Percentiles rank a stretch among this genome's conserved stretches.
Evolutionary conservation across 2,113 vertebrate genomes (phyloP).

Genomic region (Hystrix brachyura): DNA sequence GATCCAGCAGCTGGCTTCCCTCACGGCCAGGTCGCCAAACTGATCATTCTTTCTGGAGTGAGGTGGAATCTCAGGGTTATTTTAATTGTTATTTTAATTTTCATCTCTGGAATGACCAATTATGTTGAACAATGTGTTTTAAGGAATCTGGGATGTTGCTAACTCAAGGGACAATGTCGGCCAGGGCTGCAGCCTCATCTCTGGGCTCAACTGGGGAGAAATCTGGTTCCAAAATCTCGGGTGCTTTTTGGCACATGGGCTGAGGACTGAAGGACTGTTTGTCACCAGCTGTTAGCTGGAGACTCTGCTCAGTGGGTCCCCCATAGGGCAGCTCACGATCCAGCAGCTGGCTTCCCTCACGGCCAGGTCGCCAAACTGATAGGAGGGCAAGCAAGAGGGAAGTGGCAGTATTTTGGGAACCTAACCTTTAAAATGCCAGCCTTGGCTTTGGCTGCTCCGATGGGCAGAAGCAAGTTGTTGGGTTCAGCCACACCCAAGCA

Average conservation of each 20-base stretch:
- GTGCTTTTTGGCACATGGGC: neutral
- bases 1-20: accelerated
- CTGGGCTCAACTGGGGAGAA: neutral
- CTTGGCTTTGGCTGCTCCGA: neutral
- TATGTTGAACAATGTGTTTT: neutral
- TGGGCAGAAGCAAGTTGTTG: neutral
- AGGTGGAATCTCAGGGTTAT: too few relatives aligned
- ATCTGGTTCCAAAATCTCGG: accelerated
- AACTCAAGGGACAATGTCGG: neutral
- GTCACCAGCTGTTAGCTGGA: neutral
- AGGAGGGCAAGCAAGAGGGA: accelerated
- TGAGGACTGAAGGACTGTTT: neutral
- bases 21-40: neutral
- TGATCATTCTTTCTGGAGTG: too few relatives aligned
- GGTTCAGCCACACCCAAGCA: neutral
- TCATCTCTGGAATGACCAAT: too few relatives aligned
- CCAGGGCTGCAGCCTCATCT: neutral
- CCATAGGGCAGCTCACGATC: neutral
- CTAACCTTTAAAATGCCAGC: neutral
- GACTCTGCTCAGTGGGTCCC: neutral
- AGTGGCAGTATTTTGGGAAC: neutral
- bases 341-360: accelerated
- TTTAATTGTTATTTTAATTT: too few relatives aligned
- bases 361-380: too few relatives aligned
- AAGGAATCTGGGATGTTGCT: neutral